phyloP scores from a whole-genome alignment of 1,140 invertebrate genomes.

The Asbolus verrucosus region DNA sequence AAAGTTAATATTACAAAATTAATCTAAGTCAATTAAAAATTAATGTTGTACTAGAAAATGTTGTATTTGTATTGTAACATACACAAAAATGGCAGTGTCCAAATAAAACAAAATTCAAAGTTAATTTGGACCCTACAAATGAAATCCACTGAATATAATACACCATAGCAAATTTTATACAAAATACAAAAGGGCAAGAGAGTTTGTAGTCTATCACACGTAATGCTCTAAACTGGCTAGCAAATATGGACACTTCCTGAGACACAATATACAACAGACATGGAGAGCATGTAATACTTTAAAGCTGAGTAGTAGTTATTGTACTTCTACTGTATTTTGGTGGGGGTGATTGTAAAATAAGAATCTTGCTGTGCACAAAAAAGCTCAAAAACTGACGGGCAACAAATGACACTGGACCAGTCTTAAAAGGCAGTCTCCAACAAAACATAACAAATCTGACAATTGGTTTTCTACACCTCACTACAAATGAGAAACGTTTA shows the following conservation, averaged over 20 bases:
- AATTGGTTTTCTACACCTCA: constrained; percentile 15
- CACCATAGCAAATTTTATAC: constrained; percentile 40
- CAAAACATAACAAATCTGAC: constrained; percentile 11
- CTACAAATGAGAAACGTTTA: constrained; percentile 28
- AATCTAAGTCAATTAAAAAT: constrained; percentile 16
- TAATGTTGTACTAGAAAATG: constrained; percentile 30
- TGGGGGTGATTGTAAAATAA: constrained; percentile 43
- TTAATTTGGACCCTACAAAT: constrained; percentile 46
- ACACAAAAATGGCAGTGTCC: constrained; percentile 40
- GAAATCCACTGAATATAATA: constrained; percentile 45
- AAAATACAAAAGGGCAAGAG: constrained; percentile 44
- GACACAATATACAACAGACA: constrained; percentile 55
- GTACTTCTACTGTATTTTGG: constrained; percentile 52
- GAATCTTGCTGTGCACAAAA: constrained; percentile 49
- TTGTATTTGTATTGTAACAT: constrained; percentile 21
- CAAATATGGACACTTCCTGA: constrained; percentile 54
- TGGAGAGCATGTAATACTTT: constrained; percentile 52
- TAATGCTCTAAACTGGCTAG: constrained; percentile 47
- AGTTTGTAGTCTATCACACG: constrained; percentile 43
- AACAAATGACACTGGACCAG: constrained; percentile 42
- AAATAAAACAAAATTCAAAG: constrained; percentile 27
- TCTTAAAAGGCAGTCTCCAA: constrained; percentile 46
- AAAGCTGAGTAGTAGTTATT: constrained; percentile 55
- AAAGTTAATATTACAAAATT: constrained; percentile 21
- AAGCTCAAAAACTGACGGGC: constrained; percentile 48